Conservation (phyloP, 2,888 invertebrate species). For the Entomobrya multifasciata region DNA sequence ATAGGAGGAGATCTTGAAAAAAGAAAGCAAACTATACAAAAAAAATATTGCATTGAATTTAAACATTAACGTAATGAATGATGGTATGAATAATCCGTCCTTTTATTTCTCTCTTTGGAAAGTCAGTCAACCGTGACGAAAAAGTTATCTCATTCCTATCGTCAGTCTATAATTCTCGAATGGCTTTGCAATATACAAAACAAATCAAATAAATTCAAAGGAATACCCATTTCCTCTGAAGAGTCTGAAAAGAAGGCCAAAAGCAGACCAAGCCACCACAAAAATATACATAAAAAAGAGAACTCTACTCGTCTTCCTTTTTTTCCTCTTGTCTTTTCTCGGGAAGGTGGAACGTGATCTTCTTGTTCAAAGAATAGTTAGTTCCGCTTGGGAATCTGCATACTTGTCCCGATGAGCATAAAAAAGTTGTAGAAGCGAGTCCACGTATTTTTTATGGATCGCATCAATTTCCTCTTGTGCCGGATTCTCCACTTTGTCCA, state of each 20-base stretch:
- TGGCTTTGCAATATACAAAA: conserved; percentile 14
- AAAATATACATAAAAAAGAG: neutral
- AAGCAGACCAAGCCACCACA: conserved; percentile 3
- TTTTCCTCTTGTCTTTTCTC: too few relatives aligned
- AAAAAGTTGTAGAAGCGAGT: conserved; percentile 87
- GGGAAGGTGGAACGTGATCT: too few relatives aligned
- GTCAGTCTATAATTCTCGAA: conserved; percentile 67
- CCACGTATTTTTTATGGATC: conserved; percentile 89
- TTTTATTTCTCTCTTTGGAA: conserved; percentile 5
- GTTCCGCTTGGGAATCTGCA: conserved; percentile 69
- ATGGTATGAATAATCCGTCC: neutral
- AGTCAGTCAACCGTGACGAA: conserved; percentile 53
- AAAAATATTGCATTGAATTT: too few relatives aligned
- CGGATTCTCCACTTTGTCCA: conserved; percentile 87
- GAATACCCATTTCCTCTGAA: neutral
- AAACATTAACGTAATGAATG: too few relatives aligned
- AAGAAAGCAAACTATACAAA: too few relatives aligned
- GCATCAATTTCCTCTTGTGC: conserved; percentile 85
- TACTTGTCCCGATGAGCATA: conserved; percentile 82
- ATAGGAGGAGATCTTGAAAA: too few relatives aligned
- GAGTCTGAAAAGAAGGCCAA: conserved; percentile 1
- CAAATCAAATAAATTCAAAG: conserved; percentile 7
- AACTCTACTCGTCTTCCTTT: neutral
- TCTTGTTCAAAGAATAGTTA: conserved; percentile 61
- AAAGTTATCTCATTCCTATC: too few relatives aligned